Evolutionary conservation across 1,140 invertebrate genomes (phyloP), one percentile per base, ranked within the genome.

Genomic region (Cyclina sinensis): DNA sequence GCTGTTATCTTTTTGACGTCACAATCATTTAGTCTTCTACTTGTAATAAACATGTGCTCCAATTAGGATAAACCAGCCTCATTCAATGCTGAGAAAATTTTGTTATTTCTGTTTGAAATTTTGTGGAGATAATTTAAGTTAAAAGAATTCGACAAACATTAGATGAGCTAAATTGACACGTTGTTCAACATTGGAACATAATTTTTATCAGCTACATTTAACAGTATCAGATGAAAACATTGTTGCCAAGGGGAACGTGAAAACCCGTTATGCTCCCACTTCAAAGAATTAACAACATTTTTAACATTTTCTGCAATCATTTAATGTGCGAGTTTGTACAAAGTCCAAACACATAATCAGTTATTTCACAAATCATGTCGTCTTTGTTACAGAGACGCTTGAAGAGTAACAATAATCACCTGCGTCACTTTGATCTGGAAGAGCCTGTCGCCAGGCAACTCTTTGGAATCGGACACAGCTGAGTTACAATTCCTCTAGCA

Each of bases 381-480:
- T 78, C 39, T 54, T 46, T 76, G 84, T 86, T 86, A 86, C 74
- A 32, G 48, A 76, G 73, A 76, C 46, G 84, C 54, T 74, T 86
- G 84, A 62, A 86, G 51, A 54, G 18, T 21, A 39, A 86, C 30
- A 51, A 82, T 68, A 62, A 59, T 46, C 84, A 54, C 24, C 35
- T 76, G 46, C 24, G 48, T 39, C 24, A 80, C 85, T 87, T 87
- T 87, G 85, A 87, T 87, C 73, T 80, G 37, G 18, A 70, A 35
- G 59, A 57, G 32, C 27, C 7, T 21, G 85, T 87, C 43, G 62
- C 85, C 74, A 87, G n/a, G 76, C 51, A 87, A 80, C 74, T 48
- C 62, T 48, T 51, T 48, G 51, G 85, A 78, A 87, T 78, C 27
- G 14, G 85, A 68, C 37, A 87, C 43, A 51, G 85, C 48, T 35